phyloP scores from a whole-genome alignment of 2,797 vertebrate species.

The Adrianichthys oophorus region DNA sequence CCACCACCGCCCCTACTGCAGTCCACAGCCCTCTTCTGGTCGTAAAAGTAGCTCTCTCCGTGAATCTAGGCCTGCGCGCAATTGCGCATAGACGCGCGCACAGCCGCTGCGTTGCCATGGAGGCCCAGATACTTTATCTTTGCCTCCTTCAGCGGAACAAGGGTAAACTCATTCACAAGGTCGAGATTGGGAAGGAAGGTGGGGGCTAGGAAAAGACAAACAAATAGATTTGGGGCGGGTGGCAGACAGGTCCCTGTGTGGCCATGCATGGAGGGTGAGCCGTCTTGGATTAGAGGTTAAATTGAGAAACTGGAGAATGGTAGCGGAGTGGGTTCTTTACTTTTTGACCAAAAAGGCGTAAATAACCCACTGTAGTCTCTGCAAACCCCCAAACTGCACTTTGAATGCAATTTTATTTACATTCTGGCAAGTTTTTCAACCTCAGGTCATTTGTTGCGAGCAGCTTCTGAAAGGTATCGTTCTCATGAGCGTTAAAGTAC shows the following conservation, averaged over 20 bases:
- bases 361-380: slow-evolving; percentile 19
- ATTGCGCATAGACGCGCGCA: background rate
- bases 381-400: background rate
- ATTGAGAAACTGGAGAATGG: slow-evolving; percentile 18
- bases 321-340: slow-evolving; percentile 14
- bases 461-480: too few relatives aligned
- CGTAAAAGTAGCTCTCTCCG: slow-evolving; percentile 57
- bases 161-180: slow-evolving; percentile 61
- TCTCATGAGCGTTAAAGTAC: too few relatives aligned
- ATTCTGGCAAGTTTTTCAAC: too few relatives aligned
- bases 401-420: too few relatives aligned
- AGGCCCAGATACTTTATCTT: slow-evolving; percentile 73
- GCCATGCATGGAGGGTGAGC: slow-evolving; percentile 41
- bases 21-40: slow-evolving; percentile 56
- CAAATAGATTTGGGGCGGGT: slow-evolving; percentile 19
- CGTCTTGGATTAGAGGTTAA: slow-evolving; percentile 40
- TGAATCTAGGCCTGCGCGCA: slow-evolving; percentile 23
- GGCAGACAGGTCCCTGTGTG: slow-evolving; percentile 62
- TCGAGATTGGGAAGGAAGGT: slow-evolving; percentile 22
- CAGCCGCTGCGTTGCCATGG: slow-evolving; percentile 43
- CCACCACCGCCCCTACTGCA: slow-evolving; percentile 49
- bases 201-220: slow-evolving; percentile 18
- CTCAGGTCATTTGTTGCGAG: too few relatives aligned
- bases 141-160: slow-evolving; percentile 67
- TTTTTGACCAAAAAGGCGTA: slow-evolving; percentile 39